Evolutionary conservation across 2,113 vertebrate genomes (phyloP).

Genomic region (Tiliqua scincoides): DNA sequence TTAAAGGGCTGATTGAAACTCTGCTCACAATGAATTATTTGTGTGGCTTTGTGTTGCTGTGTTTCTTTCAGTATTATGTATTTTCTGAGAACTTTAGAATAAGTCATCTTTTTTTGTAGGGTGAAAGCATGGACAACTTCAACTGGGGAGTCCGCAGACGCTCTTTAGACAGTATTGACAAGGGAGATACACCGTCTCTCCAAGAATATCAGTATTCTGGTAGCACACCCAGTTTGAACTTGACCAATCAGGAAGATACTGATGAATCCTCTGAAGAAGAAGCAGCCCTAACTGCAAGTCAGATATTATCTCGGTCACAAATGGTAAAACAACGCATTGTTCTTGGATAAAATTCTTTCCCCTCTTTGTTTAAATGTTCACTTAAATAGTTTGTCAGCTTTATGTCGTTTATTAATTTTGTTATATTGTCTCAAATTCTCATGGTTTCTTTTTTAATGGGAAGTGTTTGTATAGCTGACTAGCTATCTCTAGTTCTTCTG

Average conservation of each 20-base stretch:
- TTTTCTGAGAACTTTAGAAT: constrained; percentile 22
- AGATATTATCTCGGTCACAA: constrained; percentile 91
- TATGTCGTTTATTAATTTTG: no score
- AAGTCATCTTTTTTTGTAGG: constrained; percentile 77
- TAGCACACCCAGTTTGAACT: constrained; percentile 95
- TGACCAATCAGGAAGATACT: constrained; percentile 97
- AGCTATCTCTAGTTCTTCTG: not conserved
- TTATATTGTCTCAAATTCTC: no score
- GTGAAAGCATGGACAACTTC: constrained; percentile 99
- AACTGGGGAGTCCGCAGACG: constrained; percentile 98
- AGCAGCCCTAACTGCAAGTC: constrained; percentile 95
- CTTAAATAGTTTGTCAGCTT: not conserved
- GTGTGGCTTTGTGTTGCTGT: constrained; percentile 55
- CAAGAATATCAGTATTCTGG: constrained; percentile 94
- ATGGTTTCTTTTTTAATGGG: no score
- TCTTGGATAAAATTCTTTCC: not conserved
- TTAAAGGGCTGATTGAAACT: constrained; percentile 82
- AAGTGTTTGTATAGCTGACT: no score
- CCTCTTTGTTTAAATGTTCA: not conserved
- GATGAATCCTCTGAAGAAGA: constrained; percentile 99
- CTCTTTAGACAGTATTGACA: constrained; percentile 97
- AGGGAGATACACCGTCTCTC: constrained; percentile 94
- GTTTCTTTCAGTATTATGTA: not conserved
- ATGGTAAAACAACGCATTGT: constrained; percentile 81
- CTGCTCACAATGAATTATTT: constrained; percentile 64